Percentiles rank a stretch among this genome's conserved stretches.
phyloP scores from a whole-genome alignment of 2,113 vertebrate species.

The rat (Rattus norvegicus) region DNA sequence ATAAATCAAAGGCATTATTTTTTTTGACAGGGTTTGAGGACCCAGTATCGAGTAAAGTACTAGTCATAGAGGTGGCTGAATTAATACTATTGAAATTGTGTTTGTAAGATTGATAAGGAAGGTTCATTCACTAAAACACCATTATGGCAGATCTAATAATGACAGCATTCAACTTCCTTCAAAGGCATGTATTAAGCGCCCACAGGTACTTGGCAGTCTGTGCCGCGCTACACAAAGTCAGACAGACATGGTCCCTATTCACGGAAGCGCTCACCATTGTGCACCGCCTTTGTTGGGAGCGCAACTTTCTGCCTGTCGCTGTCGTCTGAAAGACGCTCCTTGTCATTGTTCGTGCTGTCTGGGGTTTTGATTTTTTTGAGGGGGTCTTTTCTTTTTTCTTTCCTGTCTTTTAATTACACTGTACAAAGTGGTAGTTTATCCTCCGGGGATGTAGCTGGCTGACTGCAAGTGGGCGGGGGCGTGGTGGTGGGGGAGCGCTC shows the following conservation, averaged over 20 bases:
- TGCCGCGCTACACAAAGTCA: background rate
- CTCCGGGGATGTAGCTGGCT: background rate
- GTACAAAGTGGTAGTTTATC: background rate
- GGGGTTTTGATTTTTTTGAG: conserved; percentile 56
- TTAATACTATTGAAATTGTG: conserved; percentile 64
- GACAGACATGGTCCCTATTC: conserved; percentile 70
- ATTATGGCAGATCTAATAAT: conserved; percentile 74
- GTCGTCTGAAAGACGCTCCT: conserved; percentile 66
- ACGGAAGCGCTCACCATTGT: conserved; percentile 10
- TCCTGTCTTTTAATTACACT: conserved; percentile 6
- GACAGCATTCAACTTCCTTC: conserved; percentile 73
- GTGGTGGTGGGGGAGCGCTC: background rate
- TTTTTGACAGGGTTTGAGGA: conserved; percentile 76
- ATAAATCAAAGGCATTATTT: conserved; percentile 75
- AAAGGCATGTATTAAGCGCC: conserved; percentile 71
- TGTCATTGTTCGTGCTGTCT: conserved; percentile 70
- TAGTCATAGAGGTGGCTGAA: conserved; percentile 57
- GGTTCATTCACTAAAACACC: conserved; percentile 75
- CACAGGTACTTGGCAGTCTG: conserved; percentile 77
- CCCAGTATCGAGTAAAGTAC: conserved; percentile 55
- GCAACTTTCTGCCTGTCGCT: conserved; percentile 30
- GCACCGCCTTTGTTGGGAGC: background rate
- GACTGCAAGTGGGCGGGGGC: background rate
- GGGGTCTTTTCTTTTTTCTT: background rate
- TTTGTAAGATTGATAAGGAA: conserved; percentile 78